Conservation (phyloP, 1,140 invertebrate species). For the Polypedilum pembai region DNA sequence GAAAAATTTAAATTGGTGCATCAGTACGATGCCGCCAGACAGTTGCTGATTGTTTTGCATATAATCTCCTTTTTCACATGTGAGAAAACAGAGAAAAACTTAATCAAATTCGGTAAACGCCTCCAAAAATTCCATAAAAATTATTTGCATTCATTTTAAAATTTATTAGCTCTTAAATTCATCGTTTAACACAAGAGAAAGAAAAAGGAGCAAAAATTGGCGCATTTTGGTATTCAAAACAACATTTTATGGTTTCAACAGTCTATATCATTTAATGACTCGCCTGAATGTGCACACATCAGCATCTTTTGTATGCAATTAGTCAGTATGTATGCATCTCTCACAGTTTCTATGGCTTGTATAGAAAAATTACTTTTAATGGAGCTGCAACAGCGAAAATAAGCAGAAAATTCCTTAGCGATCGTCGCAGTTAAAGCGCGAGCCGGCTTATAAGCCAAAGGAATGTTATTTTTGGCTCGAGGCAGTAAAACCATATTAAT, state of each 20-base stretch:
- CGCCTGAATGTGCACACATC: neutral
- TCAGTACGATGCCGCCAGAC: neutral
- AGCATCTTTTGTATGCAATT: neutral
- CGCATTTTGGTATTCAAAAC: constrained; percentile 12
- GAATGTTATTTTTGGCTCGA: neutral
- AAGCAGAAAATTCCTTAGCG: neutral
- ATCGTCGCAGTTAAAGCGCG: constrained; percentile 15
- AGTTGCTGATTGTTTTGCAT: neutral
- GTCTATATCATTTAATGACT: constrained; percentile 14
- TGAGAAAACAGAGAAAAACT: neutral
- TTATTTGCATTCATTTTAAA: constrained; percentile 19
- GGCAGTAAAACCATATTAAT: constrained; percentile 7
- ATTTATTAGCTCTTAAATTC: constrained; percentile 19
- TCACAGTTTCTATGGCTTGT: neutral
- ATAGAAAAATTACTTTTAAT: constrained; percentile 1
- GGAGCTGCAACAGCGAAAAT: neutral
- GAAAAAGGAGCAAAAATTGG: neutral
- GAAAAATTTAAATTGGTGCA: constrained; percentile 19
- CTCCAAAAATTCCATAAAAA: constrained; percentile 18
- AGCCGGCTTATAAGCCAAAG: constrained; percentile 10
- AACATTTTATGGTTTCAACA: constrained; percentile 18
- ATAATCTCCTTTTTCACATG: constrained; percentile 17
- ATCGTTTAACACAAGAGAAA: neutral
- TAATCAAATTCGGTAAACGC: constrained; percentile 17
- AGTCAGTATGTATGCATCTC: neutral